Evolutionary conservation across 2,113 vertebrate species (phyloP).

Genomic region (Polyodon spathula): DNA sequence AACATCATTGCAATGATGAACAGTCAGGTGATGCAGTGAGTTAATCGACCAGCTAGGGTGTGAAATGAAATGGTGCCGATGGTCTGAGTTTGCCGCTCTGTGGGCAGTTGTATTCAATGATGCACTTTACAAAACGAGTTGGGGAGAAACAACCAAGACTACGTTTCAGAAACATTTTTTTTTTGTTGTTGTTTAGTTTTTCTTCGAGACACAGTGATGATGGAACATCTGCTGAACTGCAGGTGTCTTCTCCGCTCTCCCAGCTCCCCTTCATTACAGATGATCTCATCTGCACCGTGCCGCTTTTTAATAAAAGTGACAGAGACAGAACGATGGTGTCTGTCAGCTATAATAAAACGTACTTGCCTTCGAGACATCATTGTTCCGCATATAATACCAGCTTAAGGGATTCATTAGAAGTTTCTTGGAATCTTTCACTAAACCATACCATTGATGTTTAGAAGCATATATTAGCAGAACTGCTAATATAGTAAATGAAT

Average conservation of each 20-base stretch:
- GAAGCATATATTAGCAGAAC: constrained; percentile 2
- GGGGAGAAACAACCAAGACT: too few species aligned
- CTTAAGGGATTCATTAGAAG: constrained; percentile 12
- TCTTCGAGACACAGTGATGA: constrained; percentile 44
- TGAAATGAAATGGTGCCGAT: too few species aligned
- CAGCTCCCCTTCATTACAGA: constrained; percentile 49
- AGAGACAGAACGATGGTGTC: constrained; percentile 43
- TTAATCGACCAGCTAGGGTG: too few species aligned
- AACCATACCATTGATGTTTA: neutral
- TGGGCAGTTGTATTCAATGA: too few species aligned
- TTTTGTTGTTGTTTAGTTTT: too few species aligned
- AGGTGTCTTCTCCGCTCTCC: constrained; percentile 50
- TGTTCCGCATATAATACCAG: neutral
- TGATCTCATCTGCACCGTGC: constrained; percentile 48
- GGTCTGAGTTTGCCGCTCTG: too few species aligned
- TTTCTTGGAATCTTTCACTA: constrained; percentile 7
- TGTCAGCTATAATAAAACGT: constrained; percentile 32
- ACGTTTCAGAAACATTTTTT: too few species aligned
- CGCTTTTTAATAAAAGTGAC: constrained; percentile 45
- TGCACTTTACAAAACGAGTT: too few species aligned
- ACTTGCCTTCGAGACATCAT: constrained; percentile 20
- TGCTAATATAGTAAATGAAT: neutral
- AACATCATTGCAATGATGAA: too few species aligned
- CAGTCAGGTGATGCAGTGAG: too few species aligned
- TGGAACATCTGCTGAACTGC: constrained; percentile 57